Evolutionary conservation across 2,888 invertebrate species (phyloP).

Genomic region (Phorcus lineatus): DNA sequence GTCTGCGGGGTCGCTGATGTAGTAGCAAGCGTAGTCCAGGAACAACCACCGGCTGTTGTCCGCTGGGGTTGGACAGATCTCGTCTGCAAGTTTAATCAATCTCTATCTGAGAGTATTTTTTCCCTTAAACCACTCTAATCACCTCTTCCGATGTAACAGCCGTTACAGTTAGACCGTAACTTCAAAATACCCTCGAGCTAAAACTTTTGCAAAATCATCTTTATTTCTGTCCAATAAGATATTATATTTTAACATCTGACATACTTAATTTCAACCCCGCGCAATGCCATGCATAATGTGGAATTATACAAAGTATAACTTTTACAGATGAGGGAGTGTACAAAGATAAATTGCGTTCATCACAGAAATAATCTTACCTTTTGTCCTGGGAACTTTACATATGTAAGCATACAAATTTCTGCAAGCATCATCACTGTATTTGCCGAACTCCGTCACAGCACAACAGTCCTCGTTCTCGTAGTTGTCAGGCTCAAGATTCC

Average conservation of each 20-base stretch:
- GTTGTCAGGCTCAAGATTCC: constrained; percentile 53
- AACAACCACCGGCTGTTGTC: constrained; percentile 21
- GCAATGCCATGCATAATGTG: too few species aligned
- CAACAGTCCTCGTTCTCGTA: constrained; percentile 49
- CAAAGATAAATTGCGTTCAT: too few species aligned
- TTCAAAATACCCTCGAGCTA: too few species aligned
- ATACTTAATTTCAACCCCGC: too few species aligned
- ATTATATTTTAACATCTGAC: too few species aligned
- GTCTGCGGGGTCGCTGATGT: constrained; percentile 46
- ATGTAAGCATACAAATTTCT: constrained; percentile 48
- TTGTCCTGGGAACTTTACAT: constrained; percentile 43
- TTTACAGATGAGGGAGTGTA: too few species aligned
- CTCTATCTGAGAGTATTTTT: not conserved
- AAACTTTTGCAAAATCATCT: too few species aligned
- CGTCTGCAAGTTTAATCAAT: constrained; percentile 28
- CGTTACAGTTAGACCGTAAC: too few species aligned
- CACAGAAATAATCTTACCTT: constrained; percentile 26
- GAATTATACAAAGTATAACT: too few species aligned
- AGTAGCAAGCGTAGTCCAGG: constrained; percentile 39
- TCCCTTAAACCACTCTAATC: too few species aligned
- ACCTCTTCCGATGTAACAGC: not conserved
- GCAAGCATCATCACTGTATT: constrained; percentile 51
- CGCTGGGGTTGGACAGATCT: constrained; percentile 36
- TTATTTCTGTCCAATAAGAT: too few species aligned
- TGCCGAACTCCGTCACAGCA: constrained; percentile 46